Evolutionary conservation across 2,113 vertebrate species (phyloP).

Genomic region (Marcusenius ussheri): DNA sequence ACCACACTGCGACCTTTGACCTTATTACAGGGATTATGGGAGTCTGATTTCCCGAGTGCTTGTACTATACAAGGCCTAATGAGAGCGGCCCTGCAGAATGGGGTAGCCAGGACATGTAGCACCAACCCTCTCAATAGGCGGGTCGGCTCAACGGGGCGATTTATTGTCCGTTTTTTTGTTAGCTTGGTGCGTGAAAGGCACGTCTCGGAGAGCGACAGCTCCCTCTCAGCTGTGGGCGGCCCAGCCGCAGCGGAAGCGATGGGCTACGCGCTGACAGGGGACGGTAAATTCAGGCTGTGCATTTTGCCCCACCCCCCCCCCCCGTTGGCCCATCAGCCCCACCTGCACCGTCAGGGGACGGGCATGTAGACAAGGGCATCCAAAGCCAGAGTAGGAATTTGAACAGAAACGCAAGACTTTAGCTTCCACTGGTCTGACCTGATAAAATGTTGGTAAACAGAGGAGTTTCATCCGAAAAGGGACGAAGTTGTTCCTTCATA

Average conservation of each 20-base stretch:
- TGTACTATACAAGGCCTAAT: slow-evolving; percentile 19
- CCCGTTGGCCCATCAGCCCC: not conserved
- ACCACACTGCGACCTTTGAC: slow-evolving; percentile 16
- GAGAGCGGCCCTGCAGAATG: not conserved
- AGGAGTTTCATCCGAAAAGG: not conserved
- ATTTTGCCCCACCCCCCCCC: not conserved
- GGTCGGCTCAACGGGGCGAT: not conserved
- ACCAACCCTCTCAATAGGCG: not conserved
- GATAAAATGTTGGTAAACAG: not conserved
- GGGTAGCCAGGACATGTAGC: not conserved
- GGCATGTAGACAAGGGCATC: not conserved
- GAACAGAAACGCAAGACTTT: not conserved
- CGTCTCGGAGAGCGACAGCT: not conserved
- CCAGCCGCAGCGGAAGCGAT: not conserved
- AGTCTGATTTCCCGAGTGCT: slow-evolving; percentile 23
- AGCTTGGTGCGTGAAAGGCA: not conserved
- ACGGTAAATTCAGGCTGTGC: not conserved
- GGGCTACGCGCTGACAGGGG: not conserved
- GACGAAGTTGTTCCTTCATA: not conserved
- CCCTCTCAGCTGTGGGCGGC: not conserved
- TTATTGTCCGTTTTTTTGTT: not conserved
- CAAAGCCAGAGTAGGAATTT: not conserved
- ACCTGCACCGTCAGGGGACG: not conserved
- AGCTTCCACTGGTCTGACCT: not conserved
- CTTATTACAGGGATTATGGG: slow-evolving; percentile 28